Conservation (phyloP, 2,113 vertebrate genomes). For the Apus apus region DNA sequence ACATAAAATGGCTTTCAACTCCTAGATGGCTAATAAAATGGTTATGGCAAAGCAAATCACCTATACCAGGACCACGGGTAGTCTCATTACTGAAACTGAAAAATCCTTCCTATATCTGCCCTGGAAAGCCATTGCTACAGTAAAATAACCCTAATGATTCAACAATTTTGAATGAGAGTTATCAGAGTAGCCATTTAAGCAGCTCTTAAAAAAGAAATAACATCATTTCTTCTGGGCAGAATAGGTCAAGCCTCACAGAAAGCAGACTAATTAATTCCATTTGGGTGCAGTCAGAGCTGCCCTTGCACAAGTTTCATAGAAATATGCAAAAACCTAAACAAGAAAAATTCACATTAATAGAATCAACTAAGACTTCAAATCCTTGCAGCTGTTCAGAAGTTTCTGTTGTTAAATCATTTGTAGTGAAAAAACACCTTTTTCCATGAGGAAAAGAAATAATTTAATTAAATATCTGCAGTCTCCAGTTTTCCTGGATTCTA, state of each 20-base stretch:
- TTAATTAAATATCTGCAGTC: background rate
- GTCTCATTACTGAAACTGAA: background rate
- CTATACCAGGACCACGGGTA: background rate
- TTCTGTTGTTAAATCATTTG: background rate
- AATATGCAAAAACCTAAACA: background rate
- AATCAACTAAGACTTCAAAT: background rate
- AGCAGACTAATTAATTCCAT: constrained; percentile 45
- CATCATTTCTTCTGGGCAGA: background rate
- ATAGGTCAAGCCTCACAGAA: constrained; percentile 9
- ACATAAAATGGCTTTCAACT: background rate
- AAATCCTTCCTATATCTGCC: background rate
- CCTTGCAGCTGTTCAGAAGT: background rate
- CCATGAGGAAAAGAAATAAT: background rate
- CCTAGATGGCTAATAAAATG: background rate
- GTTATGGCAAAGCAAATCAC: background rate
- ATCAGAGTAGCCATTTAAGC: background rate
- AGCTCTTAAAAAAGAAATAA: background rate
- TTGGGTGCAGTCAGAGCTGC: constrained; percentile 16
- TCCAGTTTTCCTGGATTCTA: background rate
- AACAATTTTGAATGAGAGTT: background rate
- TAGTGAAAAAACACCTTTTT: background rate
- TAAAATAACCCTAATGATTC: background rate
- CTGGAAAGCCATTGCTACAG: background rate
- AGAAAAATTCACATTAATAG: background rate
- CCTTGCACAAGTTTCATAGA: background rate